These are phyloP conservation scores for Scaptomyza graminum DNA, from an alignment of 1,140 invertebrate species.

Conservation along the genomic window DNA sequence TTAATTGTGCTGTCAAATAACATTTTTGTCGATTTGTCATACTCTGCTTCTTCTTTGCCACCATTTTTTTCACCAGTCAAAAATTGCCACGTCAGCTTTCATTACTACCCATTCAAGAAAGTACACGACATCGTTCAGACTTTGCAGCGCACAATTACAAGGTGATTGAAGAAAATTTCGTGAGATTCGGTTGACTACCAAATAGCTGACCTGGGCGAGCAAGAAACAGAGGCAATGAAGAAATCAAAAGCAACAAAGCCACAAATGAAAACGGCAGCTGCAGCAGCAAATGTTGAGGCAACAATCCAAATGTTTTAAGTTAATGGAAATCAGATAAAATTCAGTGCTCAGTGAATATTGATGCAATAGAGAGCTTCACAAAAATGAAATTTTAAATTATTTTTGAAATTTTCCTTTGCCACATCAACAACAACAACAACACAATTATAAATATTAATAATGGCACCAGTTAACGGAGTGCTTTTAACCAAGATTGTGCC, in stretches of 20 bases:
- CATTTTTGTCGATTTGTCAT: constrained; percentile 19
- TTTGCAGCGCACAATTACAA: constrained; percentile 56
- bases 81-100: constrained; percentile 59
- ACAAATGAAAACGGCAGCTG: constrained; percentile 57
- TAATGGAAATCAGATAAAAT: constrained; percentile 59
- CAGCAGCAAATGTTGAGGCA: constrained; percentile 42
- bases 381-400: constrained; percentile 64
- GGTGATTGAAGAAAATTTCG: constrained; percentile 57
- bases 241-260: constrained; percentile 52
- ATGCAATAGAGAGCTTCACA: constrained; percentile 16
- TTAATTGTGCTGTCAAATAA: constrained; percentile 14
- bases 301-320: constrained; percentile 39
- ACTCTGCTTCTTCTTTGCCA: constrained; percentile 2
- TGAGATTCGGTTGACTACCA: constrained; percentile 57
- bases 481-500: constrained; percentile 84
- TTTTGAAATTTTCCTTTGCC: constrained; percentile 15
- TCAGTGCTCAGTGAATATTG: constrained; percentile 43
- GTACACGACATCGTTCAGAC: constrained; percentile 75
- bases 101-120: constrained; percentile 32
- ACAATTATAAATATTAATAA: constrained; percentile 20
- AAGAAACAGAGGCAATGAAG: constrained; percentile 62
- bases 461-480: constrained; percentile 59
- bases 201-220: constrained; percentile 24
- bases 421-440: constrained; percentile 23
- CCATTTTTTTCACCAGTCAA: constrained; percentile 27